Conservation (phyloP, 2,797 vertebrate species). For the Craterocephalus amniculus region DNA sequence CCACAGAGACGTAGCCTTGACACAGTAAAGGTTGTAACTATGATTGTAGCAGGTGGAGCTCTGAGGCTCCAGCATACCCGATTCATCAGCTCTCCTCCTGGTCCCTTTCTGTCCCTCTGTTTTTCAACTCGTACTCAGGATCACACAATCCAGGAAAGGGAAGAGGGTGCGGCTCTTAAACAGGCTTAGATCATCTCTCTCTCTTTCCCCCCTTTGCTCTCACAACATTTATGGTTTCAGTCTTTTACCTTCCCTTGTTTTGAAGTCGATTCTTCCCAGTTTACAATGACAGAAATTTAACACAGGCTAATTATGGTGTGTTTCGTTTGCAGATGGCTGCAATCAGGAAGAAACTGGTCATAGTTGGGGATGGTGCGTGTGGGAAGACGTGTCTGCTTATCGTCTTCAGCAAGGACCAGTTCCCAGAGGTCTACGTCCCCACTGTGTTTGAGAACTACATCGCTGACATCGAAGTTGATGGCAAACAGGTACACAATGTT, state of each 20-base stretch:
- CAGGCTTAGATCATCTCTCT: constrained; percentile 30
- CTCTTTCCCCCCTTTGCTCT: background rate
- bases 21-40: constrained; percentile 22
- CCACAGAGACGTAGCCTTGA: constrained; percentile 24
- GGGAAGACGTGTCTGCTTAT: constrained; percentile 98
- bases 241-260: constrained; percentile 6
- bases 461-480: constrained; percentile 96
- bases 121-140: constrained; percentile 59
- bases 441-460: constrained; percentile 99
- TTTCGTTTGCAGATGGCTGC: constrained; percentile 87
- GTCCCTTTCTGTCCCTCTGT: constrained; percentile 12
- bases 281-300: background rate
- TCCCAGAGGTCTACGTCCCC: constrained; percentile 97
- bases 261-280: constrained; percentile 17
- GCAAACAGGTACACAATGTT: constrained; percentile 89
- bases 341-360: constrained; percentile 98
- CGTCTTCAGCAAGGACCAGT: constrained; percentile 98
- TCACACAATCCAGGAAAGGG: constrained; percentile 64
- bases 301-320: constrained; percentile 8
- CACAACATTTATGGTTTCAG: constrained; percentile 36
- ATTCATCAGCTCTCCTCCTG: constrained; percentile 20
- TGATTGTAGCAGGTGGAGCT: constrained; percentile 22
- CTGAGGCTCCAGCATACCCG: constrained; percentile 5
- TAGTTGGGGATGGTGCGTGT: constrained; percentile 95
- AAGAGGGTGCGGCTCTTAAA: constrained; percentile 64